Evolutionary conservation across 2,888 invertebrate species (phyloP).

Genomic region (Danaus chrysippus): DNA sequence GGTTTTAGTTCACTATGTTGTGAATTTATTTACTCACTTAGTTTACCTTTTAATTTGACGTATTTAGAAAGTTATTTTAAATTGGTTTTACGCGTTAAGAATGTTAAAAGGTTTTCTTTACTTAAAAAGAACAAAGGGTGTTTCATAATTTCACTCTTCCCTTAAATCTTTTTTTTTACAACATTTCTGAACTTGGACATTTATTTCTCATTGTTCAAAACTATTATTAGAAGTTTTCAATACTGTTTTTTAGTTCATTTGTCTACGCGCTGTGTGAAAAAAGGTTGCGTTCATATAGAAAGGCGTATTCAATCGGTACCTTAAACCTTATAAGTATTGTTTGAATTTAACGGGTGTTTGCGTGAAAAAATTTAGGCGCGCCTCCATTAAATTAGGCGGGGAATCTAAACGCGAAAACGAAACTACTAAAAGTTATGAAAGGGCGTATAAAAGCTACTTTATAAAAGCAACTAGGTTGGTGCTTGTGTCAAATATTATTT

Average conservation of each 20-base stretch:
- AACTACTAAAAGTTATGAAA: conserved; percentile 4
- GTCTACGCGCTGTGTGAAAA: no score
- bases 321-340: no score
- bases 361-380: conserved; percentile 41
- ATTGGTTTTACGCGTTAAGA: conserved; percentile 29
- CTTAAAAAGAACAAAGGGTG: conserved; percentile 31
- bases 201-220: no score
- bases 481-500: conserved; percentile 6
- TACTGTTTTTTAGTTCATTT: no score
- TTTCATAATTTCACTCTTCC: conserved; percentile 26
- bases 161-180: conserved; percentile 25
- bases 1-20: no score
- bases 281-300: no score
- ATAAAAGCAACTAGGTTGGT: background rate
- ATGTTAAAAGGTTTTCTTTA: conserved; percentile 29
- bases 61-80: no score
- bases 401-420: conserved; percentile 35
- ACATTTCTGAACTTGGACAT: conserved; percentile 16
- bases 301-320: no score
- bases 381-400: conserved; percentile 38
- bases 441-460: background rate
- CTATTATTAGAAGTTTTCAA: no score
- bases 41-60: no score
- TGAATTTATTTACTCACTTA: no score
- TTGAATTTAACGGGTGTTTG: conserved; percentile 20